Evolutionary conservation across 2,888 invertebrate species (phyloP).

Genomic region (Oegoconia quadripuncta): DNA sequence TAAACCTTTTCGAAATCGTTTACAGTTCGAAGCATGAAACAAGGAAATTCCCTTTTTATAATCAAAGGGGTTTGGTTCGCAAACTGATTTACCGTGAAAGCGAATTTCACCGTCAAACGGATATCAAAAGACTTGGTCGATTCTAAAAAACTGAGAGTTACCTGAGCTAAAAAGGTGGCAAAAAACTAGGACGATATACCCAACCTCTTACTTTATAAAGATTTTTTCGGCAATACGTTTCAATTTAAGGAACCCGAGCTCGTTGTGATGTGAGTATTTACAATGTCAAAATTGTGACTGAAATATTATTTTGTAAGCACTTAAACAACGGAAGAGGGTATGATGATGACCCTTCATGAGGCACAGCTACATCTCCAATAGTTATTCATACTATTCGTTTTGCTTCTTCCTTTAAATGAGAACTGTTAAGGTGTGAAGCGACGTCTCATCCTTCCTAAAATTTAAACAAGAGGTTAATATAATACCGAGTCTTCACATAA

Average conservation of each 20-base stretch:
- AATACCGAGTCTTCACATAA: no score
- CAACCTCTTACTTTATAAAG: conserved; percentile 1
- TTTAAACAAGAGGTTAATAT: no score
- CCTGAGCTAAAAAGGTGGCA: conserved; percentile 38
- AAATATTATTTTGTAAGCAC: no score
- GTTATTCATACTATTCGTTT: no score
- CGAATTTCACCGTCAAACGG: conserved; percentile 54
- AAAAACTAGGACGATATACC: conserved; percentile 8
- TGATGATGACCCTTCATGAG: no score
- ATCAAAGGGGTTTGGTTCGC: conserved; percentile 51
- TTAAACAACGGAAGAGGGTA: no score
- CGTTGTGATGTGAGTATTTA: conserved; percentile 24
- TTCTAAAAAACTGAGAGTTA: conserved; percentile 48
- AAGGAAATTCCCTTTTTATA: conserved; percentile 43
- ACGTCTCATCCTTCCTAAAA: no score
- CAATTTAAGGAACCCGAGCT: conserved; percentile 32
- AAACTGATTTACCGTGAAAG: conserved; percentile 61
- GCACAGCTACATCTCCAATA: no score
- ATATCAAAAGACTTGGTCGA: conserved; percentile 37
- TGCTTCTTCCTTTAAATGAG: no score
- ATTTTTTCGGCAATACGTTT: conserved; percentile 15
- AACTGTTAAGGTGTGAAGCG: no score
- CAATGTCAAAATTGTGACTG: conserved; percentile 16
- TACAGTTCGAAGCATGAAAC: conserved; percentile 41
- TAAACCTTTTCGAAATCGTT: conserved; percentile 41